Percentiles rank a stretch among this genome's conserved stretches.
Conservation (phyloP, 2,113 vertebrate species). For the Numida meleagris region DNA sequence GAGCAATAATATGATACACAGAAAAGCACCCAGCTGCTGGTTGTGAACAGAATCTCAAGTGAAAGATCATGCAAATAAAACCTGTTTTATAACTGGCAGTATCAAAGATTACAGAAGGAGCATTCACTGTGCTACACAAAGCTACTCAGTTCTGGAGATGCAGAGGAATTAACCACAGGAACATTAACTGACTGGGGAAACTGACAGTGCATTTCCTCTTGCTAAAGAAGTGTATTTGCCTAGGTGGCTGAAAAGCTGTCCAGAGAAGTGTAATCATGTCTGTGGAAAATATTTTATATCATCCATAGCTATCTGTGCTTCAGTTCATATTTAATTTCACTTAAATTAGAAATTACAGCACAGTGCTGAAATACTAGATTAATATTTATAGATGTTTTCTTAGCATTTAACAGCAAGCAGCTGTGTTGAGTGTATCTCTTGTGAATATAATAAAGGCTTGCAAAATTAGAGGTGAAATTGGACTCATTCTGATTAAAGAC, state of each 20-base stretch:
- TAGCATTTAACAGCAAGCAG: neutral
- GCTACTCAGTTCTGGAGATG: neutral
- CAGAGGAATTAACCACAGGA: neutral
- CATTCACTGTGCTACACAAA: neutral
- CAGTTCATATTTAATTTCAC: neutral
- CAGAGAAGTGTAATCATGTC: neutral
- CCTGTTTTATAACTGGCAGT: neutral
- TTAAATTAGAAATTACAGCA: neutral
- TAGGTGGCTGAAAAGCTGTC: neutral
- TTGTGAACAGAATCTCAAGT: conserved; percentile 34
- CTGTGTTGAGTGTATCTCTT: neutral
- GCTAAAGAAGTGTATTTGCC: neutral
- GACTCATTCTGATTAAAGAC: neutral
- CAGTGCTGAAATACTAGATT: neutral
- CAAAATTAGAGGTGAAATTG: neutral
- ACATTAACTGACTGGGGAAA: neutral
- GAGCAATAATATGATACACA: neutral
- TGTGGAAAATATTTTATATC: neutral
- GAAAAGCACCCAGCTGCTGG: conserved; percentile 19
- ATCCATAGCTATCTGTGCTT: neutral
- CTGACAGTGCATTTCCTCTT: neutral
- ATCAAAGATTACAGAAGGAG: neutral
- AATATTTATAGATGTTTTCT: conserved; percentile 6
- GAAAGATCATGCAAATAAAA: conserved; percentile 22
- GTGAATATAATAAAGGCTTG: neutral